Evolutionary conservation across 2,888 invertebrate species (phyloP), one percentile per base, ranked within the genome.

Genomic region (Drosophila quasianomalipes): DNA sequence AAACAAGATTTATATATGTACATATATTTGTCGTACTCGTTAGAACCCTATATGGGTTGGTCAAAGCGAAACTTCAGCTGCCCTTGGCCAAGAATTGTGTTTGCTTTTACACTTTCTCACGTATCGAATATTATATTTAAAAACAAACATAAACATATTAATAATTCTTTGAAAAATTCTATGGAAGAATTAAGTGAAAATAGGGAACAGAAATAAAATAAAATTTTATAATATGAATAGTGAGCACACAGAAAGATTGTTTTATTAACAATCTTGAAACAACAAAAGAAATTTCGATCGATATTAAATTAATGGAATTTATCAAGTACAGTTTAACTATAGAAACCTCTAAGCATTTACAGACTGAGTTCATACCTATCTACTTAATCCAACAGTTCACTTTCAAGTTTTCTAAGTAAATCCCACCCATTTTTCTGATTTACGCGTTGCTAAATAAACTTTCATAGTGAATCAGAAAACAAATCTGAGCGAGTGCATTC

Each of bases 1-100:
- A 64, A 69, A 72, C 63, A 67, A 44, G 63, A 72, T 52, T 73
- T 69, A 79, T 76, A 61, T 52, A 49, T 60, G 30, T 41, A 39
- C 3, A 39, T 51, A 31, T 35, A 51, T 44, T 41, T 41, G 10
- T 26, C 33, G 16, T 16, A 30, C 30, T 35, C 4, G 9, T n/a
- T 30, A 53, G 33, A 33, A 12, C 10, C 28, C 30, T 16, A 30
- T 52, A 22, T 19, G 54, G 30, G 26, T 54, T 60, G 37, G 26
- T n/a, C 31, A 30, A n/a, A 53, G 14, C 12, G n/a, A 35, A 12
- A 26, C 12, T 9, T 22, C 35, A 64, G 44, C 58, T 49, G 33
- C 35, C 3, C n/a, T n/a, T 6, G 9, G 49, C n/a, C 22, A 9
- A 31, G 28, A 7, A 44, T 31, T 30, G 3, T 49, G 22, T 44